A percentile compares a stretch with the other conserved stretches of the same genome.
phyloP scores from a whole-genome alignment of 2,888 invertebrate species.

The Xylophagus ater region DNA sequence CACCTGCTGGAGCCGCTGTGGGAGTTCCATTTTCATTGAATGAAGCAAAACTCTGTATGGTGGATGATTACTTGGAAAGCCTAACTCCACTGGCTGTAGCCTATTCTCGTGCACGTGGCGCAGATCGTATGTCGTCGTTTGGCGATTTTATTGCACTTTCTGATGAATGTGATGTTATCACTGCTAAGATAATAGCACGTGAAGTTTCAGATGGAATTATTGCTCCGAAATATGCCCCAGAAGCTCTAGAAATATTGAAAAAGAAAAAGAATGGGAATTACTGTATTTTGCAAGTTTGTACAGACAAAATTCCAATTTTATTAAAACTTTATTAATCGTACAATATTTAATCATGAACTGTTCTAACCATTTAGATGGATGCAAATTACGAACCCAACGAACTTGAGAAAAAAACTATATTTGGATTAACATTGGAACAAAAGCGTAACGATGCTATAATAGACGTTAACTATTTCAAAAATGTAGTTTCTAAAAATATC shows the following conservation, averaged over 20 bases:
- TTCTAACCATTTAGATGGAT: conserved; percentile 79
- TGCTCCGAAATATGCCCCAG: conserved; percentile 79
- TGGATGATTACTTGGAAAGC: conserved; percentile 63
- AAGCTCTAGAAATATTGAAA: conserved; percentile 73
- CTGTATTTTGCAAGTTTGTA: conserved; percentile 74
- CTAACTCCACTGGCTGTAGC: conserved; percentile 78
- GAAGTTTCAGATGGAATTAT: conserved; percentile 98
- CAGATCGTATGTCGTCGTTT: conserved; percentile 98
- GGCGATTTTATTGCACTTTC: conserved; percentile 96
- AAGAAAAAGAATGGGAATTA: conserved; percentile 94
- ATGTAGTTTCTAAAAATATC: conserved; percentile 65
- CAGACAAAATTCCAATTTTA: too few relatives aligned
- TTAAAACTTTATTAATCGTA: too few relatives aligned
- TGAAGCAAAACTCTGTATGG: conserved; percentile 87
- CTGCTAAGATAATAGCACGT: conserved; percentile 84
- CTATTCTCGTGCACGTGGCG: conserved; percentile 92
- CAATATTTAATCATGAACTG: too few relatives aligned
- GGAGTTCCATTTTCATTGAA: conserved; percentile 63
- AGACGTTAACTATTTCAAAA: conserved; percentile 61
- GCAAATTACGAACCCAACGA: conserved; percentile 67
- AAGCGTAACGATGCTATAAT: conserved; percentile 82
- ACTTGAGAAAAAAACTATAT: conserved; percentile 72
- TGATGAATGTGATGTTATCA: conserved; percentile 77
- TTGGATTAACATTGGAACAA: conserved; percentile 77
- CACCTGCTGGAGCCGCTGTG: conserved; percentile 94